Conservation (phyloP, 2,888 invertebrate genomes). For the Oligia latruncula region DNA sequence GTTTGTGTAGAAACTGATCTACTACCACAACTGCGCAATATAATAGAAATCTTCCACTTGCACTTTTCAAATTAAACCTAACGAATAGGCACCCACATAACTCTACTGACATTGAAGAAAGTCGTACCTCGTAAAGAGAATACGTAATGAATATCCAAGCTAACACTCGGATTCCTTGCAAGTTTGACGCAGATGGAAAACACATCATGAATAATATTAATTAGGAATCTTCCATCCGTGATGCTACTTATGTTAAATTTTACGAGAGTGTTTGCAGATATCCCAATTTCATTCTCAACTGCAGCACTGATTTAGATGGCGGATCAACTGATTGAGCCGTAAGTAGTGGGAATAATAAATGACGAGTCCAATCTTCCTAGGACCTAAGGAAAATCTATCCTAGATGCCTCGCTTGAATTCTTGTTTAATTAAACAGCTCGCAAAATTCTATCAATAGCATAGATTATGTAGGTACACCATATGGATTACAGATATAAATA, state of each 20-base stretch:
- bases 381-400: background rate
- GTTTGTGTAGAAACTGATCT: background rate
- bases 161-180: conserved; percentile 20
- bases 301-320: background rate
- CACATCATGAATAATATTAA: conserved; percentile 16
- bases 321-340: background rate
- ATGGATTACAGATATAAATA: background rate
- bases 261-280: background rate
- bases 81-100: conserved; percentile 15
- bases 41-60: conserved; percentile 35
- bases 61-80: conserved; percentile 28
- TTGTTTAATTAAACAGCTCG: background rate
- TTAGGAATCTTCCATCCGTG: conserved; percentile 4
- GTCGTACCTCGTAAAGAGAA: conserved; percentile 31
- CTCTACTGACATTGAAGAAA: conserved; percentile 34
- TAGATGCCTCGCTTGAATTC: background rate
- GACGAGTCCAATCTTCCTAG: background rate
- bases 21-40: conserved; percentile 4
- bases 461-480: background rate
- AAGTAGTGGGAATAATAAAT: background rate
- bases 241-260: too few species aligned
- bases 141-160: conserved; percentile 24
- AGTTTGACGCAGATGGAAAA: conserved; percentile 18
- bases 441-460: background rate
- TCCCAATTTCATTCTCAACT: background rate